These are phyloP conservation scores for Melanotaenia boesemani DNA, from an alignment of 2,797 vertebrate genomes.

Conservation along the genomic window DNA sequence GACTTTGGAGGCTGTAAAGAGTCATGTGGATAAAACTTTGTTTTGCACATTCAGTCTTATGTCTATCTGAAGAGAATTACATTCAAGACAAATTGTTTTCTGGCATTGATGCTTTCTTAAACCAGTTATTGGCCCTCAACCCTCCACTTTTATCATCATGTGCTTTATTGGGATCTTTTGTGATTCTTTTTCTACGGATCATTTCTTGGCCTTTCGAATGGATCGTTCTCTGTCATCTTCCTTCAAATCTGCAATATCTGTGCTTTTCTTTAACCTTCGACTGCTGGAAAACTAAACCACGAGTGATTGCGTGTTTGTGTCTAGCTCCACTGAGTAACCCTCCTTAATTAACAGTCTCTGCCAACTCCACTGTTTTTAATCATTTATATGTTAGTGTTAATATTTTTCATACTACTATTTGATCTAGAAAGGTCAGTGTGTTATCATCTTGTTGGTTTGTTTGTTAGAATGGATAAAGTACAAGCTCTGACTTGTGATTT, in stretches of 20 bases:
- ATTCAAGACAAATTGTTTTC: conserved; percentile 15
- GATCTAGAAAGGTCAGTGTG: background rate
- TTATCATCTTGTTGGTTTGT: conserved; percentile 1
- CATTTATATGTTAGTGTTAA: background rate
- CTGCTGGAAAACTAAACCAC: conserved; percentile 9
- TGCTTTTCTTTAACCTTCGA: conserved; percentile 35
- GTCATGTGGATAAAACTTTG: background rate
- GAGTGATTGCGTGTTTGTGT: conserved; percentile 11
- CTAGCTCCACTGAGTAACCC: background rate
- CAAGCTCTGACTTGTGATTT: conserved; percentile 12
- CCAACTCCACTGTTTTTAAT: background rate
- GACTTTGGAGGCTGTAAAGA: background rate
- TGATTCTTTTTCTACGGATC: conserved; percentile 36
- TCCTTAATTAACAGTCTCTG: conserved; percentile 13
- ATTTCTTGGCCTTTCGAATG: conserved; percentile 36
- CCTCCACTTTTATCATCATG: conserved; percentile 33
- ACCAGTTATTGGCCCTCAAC: background rate
- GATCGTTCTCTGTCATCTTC: conserved; percentile 48
- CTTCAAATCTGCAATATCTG: conserved; percentile 21
- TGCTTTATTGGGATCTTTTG: conserved; percentile 37
- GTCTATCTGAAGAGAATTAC: background rate
- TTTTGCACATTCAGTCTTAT: background rate
- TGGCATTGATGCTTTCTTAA: conserved; percentile 9
- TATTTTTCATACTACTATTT: background rate
- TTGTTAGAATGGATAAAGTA: background rate